These are phyloP conservation scores for Heliconius cydno DNA, from an alignment of 2,888 invertebrate genomes.

Conservation along the genomic window DNA sequence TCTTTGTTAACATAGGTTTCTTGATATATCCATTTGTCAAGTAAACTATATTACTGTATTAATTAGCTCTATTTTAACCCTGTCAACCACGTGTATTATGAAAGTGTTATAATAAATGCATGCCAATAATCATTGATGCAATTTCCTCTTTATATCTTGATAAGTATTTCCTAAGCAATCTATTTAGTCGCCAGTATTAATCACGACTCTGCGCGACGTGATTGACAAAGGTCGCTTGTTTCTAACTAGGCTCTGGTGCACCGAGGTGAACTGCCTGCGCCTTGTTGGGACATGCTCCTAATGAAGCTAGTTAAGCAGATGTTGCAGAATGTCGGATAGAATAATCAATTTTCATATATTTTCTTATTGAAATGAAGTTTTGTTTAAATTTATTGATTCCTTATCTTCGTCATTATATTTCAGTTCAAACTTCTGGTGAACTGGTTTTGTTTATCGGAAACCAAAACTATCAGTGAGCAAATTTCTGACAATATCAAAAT, in stretches of 20 bases:
- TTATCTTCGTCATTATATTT: not conserved
- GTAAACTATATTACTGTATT: not conserved
- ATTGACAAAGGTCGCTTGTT: slow-evolving; percentile 64
- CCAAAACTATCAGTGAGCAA: not conserved
- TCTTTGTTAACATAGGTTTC: too few relatives aligned
- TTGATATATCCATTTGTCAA: too few relatives aligned
- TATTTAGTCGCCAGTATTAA: slow-evolving; percentile 57
- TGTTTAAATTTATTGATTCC: not conserved
- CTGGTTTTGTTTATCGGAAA: not conserved
- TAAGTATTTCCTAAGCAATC: slow-evolving; percentile 46
- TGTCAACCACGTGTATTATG: not conserved
- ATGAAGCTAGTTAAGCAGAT: slow-evolving; percentile 39
- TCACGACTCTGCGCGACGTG: slow-evolving; percentile 62
- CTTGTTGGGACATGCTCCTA: slow-evolving; percentile 38
- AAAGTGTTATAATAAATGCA: not conserved
- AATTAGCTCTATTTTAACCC: not conserved
- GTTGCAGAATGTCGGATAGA: slow-evolving; percentile 33
- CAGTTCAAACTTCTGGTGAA: not conserved
- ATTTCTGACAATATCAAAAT: not conserved
- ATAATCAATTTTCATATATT: not conserved
- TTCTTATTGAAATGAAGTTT: not conserved
- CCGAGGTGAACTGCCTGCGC: slow-evolving; percentile 44
- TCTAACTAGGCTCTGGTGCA: slow-evolving; percentile 50
- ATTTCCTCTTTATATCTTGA: slow-evolving; percentile 46
- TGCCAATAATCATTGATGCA: slow-evolving; percentile 28